A percentile compares a stretch with the other conserved stretches of the same genome.
These are phyloP conservation scores for Champsocephalus gunnari DNA, from an alignment of 2,797 vertebrate genomes.

Conservation along the genomic window DNA sequence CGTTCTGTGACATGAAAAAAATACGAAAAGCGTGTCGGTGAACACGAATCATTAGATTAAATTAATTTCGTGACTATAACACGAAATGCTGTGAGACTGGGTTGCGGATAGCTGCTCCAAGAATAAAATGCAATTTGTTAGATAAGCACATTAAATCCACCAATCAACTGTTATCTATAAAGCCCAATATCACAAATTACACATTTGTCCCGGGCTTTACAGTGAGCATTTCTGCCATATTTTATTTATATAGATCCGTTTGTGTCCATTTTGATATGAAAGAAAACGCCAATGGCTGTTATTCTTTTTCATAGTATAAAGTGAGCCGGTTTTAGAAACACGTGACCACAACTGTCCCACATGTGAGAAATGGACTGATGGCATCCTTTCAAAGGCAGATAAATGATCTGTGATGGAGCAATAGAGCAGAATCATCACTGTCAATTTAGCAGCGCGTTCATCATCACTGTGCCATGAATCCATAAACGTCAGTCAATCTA, in stretches of 20 bases:
- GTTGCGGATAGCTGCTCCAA: background rate
- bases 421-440: constrained; percentile 23
- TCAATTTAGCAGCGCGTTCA: constrained; percentile 32
- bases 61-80: no score
- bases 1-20: no score
- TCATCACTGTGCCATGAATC: constrained; percentile 32
- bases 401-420: constrained; percentile 20
- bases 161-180: no score
- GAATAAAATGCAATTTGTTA: background rate
- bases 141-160: background rate
- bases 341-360: background rate
- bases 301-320: background rate
- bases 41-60: no score
- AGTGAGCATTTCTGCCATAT: no score
- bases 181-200: no score
- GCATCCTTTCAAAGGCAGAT: background rate
- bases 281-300: no score
- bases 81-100: no score
- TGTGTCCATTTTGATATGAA: no score
- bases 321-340: background rate
- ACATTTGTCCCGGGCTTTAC: no score
- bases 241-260: no score
- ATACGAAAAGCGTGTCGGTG: no score
- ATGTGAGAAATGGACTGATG: background rate
- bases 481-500: constrained; percentile 21